phyloP scores from a whole-genome alignment of 2,113 vertebrate species.

The Parotia lawesii region DNA sequence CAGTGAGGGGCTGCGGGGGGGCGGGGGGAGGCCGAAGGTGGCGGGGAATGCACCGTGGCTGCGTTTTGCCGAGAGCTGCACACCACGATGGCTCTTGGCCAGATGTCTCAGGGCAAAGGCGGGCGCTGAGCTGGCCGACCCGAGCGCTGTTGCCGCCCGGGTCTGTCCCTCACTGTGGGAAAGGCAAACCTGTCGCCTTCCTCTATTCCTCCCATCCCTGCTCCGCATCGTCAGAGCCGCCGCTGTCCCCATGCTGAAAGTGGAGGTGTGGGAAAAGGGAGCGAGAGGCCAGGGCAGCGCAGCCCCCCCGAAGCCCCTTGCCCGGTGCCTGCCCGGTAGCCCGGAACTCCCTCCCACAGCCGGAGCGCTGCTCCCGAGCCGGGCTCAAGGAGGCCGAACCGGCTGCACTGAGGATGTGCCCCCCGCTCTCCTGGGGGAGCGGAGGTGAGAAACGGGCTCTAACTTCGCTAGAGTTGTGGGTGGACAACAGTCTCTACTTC shows the following conservation, averaged over 20 bases:
- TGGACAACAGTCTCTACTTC: background rate
- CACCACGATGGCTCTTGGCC: background rate
- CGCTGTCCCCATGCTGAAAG: background rate
- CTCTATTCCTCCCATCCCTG: background rate
- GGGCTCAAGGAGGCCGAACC: background rate
- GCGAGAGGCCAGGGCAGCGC: background rate
- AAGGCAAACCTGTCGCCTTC: background rate
- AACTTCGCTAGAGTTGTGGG: slow-evolving; percentile 35
- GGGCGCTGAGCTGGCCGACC: background rate
- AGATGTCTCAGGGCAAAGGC: background rate
- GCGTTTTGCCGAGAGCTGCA: background rate
- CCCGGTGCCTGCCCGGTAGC: background rate
- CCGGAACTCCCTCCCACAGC: background rate
- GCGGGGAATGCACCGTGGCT: background rate
- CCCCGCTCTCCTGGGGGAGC: background rate
- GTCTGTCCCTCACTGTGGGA: background rate
- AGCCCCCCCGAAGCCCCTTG: background rate
- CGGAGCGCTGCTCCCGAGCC: background rate
- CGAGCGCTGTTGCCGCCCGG: background rate
- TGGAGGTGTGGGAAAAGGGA: background rate
- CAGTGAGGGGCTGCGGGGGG: background rate
- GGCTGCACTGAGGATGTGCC: background rate
- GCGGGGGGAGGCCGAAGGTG: too few species aligned
- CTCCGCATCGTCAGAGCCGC: background rate
- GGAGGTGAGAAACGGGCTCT: background rate